phyloP scores from a whole-genome alignment of 2,888 invertebrate genomes.

The Hyalella azteca region DNA sequence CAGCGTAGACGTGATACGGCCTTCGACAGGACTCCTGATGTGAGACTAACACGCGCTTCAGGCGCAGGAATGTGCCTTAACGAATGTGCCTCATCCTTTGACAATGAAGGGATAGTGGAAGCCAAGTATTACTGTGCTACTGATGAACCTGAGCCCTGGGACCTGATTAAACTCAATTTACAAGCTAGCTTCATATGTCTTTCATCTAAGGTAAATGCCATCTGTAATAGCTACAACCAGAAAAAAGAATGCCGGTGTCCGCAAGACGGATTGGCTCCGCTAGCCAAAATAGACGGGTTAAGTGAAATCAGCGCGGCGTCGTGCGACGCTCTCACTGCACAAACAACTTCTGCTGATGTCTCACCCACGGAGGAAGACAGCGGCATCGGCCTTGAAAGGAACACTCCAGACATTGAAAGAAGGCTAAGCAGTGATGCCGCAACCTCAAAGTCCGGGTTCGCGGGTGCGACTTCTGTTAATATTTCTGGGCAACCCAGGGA shows the following conservation, averaged over 20 bases:
- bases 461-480: too few species aligned
- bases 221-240: constrained; percentile 69
- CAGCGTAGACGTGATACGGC: background rate
- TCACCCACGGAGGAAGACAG: constrained; percentile 58
- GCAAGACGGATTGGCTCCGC: background rate
- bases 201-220: constrained; percentile 80
- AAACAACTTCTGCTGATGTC: constrained; percentile 44
- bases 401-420: background rate
- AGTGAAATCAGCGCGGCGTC: constrained; percentile 9
- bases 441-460: background rate
- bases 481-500: too few species aligned
- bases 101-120: background rate
- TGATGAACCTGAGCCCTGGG: constrained; percentile 84
- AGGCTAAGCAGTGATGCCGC: background rate
- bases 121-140: constrained; percentile 71
- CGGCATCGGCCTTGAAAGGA: constrained; percentile 49
- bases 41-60: background rate
- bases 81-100: background rate
- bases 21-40: background rate
- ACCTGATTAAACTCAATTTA: constrained; percentile 82
- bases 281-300: constrained; percentile 5
- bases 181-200: constrained; percentile 87
- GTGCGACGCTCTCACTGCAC: constrained; percentile 5
- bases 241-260: background rate
- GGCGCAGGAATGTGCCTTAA: background rate